These are phyloP conservation scores for Grammomys dolichurus DNA, from an alignment of 2,113 vertebrate genomes.

Conservation along the genomic window DNA sequence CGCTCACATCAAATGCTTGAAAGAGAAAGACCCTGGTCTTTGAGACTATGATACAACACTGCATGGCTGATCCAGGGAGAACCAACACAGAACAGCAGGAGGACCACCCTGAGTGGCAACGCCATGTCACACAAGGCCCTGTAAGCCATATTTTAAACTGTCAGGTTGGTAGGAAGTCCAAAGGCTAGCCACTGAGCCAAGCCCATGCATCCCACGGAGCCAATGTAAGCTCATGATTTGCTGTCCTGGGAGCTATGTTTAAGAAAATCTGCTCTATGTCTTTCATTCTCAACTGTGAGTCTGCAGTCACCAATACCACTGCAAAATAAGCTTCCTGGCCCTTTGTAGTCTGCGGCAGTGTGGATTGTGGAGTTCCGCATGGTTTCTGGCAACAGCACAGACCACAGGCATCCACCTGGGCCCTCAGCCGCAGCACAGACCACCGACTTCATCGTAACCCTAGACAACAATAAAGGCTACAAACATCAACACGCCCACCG, in stretches of 20 bases:
- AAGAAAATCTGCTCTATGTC: background rate
- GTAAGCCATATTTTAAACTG: background rate
- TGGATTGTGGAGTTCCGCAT: background rate
- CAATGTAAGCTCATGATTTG: fast-evolving
- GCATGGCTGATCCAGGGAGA: background rate
- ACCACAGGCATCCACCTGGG: background rate
- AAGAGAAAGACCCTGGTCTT: background rate
- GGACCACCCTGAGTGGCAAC: background rate
- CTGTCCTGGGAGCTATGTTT: background rate
- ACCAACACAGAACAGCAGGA: fast-evolving
- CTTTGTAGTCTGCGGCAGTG: background rate
- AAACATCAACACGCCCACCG: background rate
- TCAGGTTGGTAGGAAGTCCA: background rate
- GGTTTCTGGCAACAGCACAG: background rate
- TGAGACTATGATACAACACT: background rate
- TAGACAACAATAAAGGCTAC: too few species aligned
- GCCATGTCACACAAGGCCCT: background rate
- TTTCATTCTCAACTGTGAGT: background rate
- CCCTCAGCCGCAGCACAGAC: background rate
- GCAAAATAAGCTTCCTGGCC: background rate
- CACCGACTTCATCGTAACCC: background rate
- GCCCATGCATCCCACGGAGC: background rate
- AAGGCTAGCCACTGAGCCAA: background rate
- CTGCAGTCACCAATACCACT: background rate
- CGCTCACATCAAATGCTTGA: background rate